Evolutionary conservation across 2,797 vertebrate species (phyloP).

Genomic region (Stomatorhinus walkeri): DNA sequence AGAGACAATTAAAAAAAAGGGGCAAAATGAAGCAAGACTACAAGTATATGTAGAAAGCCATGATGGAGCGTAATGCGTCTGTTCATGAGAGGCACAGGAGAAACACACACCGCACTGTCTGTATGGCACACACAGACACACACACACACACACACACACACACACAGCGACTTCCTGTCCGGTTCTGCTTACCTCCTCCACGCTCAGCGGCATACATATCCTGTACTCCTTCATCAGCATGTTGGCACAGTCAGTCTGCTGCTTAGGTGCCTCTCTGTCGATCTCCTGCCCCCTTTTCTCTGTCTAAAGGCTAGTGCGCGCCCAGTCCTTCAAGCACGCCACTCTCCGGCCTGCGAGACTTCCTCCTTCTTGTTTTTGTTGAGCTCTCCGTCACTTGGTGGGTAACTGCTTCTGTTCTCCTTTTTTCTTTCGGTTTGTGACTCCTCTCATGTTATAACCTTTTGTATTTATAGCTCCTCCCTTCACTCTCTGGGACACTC

Average conservation of each 20-base stretch:
- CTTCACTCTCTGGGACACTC: conserved; percentile 38
- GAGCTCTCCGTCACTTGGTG: conserved; percentile 16
- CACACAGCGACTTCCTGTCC: background rate
- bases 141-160: conserved; percentile 14
- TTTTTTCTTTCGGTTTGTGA: background rate
- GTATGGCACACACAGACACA: conserved; percentile 5
- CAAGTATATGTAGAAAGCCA: background rate
- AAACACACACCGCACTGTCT: background rate
- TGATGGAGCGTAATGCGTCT: background rate
- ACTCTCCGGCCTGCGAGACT: conserved; percentile 17
- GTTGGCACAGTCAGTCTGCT: conserved; percentile 32
- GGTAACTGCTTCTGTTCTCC: conserved; percentile 25
- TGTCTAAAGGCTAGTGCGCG: conserved; percentile 30
- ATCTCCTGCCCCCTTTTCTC: conserved; percentile 34
- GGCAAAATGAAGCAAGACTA: conserved; percentile 28
- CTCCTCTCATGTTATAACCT: conserved; percentile 42
- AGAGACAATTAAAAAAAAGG: background rate
- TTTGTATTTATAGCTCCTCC: conserved; percentile 37
- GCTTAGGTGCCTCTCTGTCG: conserved; percentile 32
- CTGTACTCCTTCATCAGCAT: conserved; percentile 92
- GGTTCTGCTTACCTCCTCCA: conserved; percentile 75
- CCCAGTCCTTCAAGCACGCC: conserved; percentile 27
- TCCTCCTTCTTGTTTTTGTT: background rate
- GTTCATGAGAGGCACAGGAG: background rate
- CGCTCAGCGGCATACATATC: conserved; percentile 87